These are phyloP conservation scores for Clarias macrocephalus DNA, from an alignment of 2,113 vertebrate genomes.

Conservation along the genomic window DNA sequence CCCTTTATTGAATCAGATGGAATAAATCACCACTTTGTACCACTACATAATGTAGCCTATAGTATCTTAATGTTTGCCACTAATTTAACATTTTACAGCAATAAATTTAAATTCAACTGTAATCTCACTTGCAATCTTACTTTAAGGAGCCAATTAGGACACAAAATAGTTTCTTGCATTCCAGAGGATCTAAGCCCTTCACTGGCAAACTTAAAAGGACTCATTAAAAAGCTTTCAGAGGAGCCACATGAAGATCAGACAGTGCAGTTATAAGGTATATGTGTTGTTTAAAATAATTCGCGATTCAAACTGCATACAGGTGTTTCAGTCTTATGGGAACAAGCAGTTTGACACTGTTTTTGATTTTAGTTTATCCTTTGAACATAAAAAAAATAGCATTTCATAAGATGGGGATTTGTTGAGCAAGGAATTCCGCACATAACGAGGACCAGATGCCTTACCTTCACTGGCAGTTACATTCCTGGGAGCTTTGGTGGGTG, in stretches of 20 bases:
- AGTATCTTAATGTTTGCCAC: neutral
- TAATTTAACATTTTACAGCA: neutral
- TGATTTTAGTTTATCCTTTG: conserved; percentile 68
- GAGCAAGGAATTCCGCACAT: conserved; percentile 60
- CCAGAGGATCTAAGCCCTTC: conserved; percentile 54
- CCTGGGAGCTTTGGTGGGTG: conserved; percentile 91
- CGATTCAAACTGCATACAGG: conserved; percentile 57
- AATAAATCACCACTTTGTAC: neutral
- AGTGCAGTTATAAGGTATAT: conserved; percentile 58
- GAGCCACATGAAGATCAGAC: conserved; percentile 8
- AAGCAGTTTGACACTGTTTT: conserved; percentile 61
- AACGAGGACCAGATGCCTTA: conserved; percentile 86
- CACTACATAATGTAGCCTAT: neutral
- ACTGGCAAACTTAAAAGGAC: conserved; percentile 59
- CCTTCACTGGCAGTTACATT: conserved; percentile 98
- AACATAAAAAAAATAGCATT: conserved; percentile 71
- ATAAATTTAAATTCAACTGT: neutral
- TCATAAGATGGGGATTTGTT: conserved; percentile 49
- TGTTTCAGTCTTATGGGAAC: conserved; percentile 59
- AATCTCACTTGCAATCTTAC: conserved; percentile 4
- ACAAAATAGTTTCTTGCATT: conserved; percentile 25
- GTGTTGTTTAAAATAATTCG: conserved; percentile 51
- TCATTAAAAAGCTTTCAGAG: neutral
- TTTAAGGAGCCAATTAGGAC: conserved; percentile 28
- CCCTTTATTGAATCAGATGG: neutral